Evolutionary conservation across 2,888 invertebrate genomes (phyloP).

Genomic region (Cylindroiulus punctatus): DNA sequence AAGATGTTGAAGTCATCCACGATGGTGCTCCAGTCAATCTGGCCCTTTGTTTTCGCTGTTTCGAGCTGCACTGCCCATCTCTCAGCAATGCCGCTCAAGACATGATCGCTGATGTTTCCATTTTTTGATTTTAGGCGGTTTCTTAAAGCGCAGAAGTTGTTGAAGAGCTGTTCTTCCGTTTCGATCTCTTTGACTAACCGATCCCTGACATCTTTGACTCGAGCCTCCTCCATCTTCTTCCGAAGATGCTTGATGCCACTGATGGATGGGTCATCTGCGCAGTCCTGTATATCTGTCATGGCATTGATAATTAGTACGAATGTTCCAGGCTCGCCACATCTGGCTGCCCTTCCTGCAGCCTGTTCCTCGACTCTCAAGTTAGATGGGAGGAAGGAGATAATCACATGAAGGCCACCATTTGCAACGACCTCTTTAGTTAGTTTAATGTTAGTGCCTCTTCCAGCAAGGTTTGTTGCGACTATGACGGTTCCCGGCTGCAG

Average conservation of each 20-base stretch:
- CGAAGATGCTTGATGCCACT: conserved; percentile 60
- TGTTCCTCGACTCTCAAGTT: conserved; percentile 66
- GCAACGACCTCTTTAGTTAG: conserved; percentile 60
- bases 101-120: not conserved
- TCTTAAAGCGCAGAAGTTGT: conserved; percentile 57
- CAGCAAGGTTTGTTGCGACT: conserved; percentile 66
- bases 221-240: conserved; percentile 59
- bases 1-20: not conserved
- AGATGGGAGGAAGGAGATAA: conserved; percentile 65
- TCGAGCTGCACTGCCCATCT: conserved; percentile 47
- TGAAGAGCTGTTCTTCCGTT: conserved; percentile 61
- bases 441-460: conserved; percentile 66
- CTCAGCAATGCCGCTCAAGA: conserved; percentile 35
- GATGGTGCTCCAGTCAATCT: conserved; percentile 8
- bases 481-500: conserved; percentile 62
- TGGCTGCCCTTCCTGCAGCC: conserved; percentile 65
- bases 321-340: conserved; percentile 64
- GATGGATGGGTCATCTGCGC: conserved; percentile 53
- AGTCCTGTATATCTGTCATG: conserved; percentile 59
- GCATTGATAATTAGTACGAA: not conserved
- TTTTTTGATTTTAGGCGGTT: not conserved
- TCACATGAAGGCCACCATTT: conserved; percentile 65
- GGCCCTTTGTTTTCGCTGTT: not conserved
- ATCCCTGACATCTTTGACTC: conserved; percentile 61
- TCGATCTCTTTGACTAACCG: conserved; percentile 60